Evolutionary conservation across 1,140 invertebrate species (phyloP).

Genomic region (Steinernema khuongi): DNA sequence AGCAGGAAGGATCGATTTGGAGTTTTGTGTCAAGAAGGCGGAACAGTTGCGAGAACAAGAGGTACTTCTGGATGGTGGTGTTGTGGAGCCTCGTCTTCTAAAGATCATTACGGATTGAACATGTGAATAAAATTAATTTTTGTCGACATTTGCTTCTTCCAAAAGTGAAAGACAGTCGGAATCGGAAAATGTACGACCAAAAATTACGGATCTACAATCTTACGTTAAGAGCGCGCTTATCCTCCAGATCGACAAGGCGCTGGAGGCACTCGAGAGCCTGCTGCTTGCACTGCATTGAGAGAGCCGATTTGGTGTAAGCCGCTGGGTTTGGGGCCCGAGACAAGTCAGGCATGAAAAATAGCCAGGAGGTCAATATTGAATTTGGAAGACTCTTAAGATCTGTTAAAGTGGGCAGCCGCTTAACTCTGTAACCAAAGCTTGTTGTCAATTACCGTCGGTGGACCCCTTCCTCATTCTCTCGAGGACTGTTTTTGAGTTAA

Average conservation of each 20-base stretch:
- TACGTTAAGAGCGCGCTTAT: neutral
- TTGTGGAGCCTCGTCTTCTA: neutral
- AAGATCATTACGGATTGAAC: slow-evolving; percentile 3
- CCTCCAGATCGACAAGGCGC: neutral
- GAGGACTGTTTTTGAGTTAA: too few species aligned
- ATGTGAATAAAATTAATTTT: neutral
- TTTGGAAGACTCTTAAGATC: too few species aligned
- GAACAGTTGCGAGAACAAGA: neutral
- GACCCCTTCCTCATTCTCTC: too few species aligned
- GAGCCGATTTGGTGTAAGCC: neutral
- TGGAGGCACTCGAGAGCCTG: neutral
- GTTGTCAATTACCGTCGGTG: too few species aligned
- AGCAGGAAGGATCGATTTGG: neutral
- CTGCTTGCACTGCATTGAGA: slow-evolving; percentile 8
- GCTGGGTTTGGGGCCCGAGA: neutral
- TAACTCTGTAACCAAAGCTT: too few species aligned
- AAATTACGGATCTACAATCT: neutral
- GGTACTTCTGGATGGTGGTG: neutral
- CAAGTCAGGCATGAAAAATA: too few species aligned
- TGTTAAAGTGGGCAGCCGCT: too few species aligned
- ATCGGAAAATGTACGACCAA: neutral
- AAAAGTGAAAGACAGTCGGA: neutral
- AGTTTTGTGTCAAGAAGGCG: neutral
- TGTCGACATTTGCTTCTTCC: too few species aligned
- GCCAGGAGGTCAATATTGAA: neutral